A percentile compares a stretch with the other conserved stretches of the same genome.
phyloP scores from a whole-genome alignment of 2,888 invertebrate genomes.

The Andrena dorsata region DNA sequence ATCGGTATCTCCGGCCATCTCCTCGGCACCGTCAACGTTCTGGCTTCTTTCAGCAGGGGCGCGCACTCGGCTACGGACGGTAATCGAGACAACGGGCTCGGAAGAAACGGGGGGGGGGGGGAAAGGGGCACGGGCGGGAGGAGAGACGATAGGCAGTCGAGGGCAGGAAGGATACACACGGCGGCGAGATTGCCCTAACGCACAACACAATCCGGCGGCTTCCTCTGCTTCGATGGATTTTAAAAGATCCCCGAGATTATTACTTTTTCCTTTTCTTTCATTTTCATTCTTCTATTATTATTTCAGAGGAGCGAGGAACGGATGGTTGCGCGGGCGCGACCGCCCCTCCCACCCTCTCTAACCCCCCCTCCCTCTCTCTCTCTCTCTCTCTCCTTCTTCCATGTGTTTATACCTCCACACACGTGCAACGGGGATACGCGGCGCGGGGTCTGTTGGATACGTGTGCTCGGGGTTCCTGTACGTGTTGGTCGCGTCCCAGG shows the following conservation, averaged over 20 bases:
- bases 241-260: slow-evolving; percentile 85
- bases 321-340: slow-evolving; percentile 68
- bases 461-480: slow-evolving; percentile 49
- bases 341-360: slow-evolving; percentile 17
- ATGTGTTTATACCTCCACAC: slow-evolving; percentile 52
- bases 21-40: slow-evolving; percentile 36
- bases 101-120: slow-evolving; percentile 37
- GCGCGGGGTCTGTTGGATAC: slow-evolving; percentile 16
- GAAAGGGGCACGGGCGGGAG: slow-evolving; percentile 19
- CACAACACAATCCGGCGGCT: slow-evolving; percentile 84
- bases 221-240: slow-evolving; percentile 85
- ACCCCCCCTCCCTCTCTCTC: not conserved
- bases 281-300: slow-evolving; percentile 83
- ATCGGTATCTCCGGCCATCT: slow-evolving; percentile 42
- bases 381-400: slow-evolving; percentile 10
- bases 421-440: slow-evolving; percentile 26
- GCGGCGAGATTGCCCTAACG: slow-evolving; percentile 77
- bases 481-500: slow-evolving; percentile 69
- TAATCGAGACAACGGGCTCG: slow-evolving; percentile 22
- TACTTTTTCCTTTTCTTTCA: slow-evolving; percentile 83
- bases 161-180: slow-evolving; percentile 45
- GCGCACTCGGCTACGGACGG: slow-evolving; percentile 39
- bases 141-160: slow-evolving; percentile 18
- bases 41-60: slow-evolving; percentile 57
- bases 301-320: slow-evolving; percentile 77